Evolutionary conservation across 1,140 invertebrate species (phyloP), one percentile per base, ranked within the genome.

Genomic region (Gryon sp.): DNA sequence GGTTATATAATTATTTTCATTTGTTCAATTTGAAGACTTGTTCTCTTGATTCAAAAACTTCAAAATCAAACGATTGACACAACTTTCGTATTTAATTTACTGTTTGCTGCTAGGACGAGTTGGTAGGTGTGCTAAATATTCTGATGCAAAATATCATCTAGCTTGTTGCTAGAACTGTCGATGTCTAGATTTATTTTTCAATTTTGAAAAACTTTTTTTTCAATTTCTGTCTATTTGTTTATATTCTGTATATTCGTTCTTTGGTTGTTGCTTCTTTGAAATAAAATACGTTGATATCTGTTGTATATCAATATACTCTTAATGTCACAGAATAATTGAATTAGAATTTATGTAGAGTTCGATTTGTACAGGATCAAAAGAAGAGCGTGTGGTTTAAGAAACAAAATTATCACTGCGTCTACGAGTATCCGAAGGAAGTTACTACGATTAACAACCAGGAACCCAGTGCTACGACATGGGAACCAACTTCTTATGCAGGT

Each of bases 391-490:
- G 92, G 84, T 95, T 95, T 88, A 94, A 95, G 83, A 93, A 93
- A 73, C 93, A 95, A 87, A 93, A 93, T 81, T 94, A 94, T 84
- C 93, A 94, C 82, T 94, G 93, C 80, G 93, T 95, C 28, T 95
- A 95, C 83, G 93, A 95, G 82, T 95, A 95, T 87, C 94, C 94
- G 16, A 91, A 93, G 76, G 94, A 95, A 85, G 89, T 88, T 6
- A 63, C 82, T 24, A 55, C 82, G 9, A 41, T 63, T 8, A 81
- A 81, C 18, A 80, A 26, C 66, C 84, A 83, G 55, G 81, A 68
- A 50, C 83, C 84, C 57, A 20, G 79, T 5, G 75, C 80, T 11
- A 82, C 82, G 2, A 80, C 76, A 26, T 88, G 85, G 83, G 85
- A 88, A 57, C 84, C 85, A 20, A 84, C 87, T 18, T 82, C 84